Evolutionary conservation across 1,140 invertebrate species (phyloP).

Genomic region (Caenorhabditis elegans): DNA sequence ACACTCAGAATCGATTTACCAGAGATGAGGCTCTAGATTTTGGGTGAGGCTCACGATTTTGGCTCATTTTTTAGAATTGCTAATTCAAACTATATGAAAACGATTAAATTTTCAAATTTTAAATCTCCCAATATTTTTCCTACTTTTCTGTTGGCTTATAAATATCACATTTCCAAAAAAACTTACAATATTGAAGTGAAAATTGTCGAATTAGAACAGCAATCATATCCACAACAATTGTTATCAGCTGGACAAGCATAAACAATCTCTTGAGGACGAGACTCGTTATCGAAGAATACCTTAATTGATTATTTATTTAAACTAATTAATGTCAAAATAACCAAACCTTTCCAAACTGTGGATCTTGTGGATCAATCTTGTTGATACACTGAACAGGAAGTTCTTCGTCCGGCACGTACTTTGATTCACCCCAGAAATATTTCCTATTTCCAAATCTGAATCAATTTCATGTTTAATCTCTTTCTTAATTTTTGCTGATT

Average conservation of each 20-base stretch:
- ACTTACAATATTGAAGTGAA: slow-evolving; percentile 19
- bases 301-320: background rate
- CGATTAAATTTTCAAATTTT: no score
- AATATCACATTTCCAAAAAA: no score
- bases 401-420: slow-evolving; percentile 4
- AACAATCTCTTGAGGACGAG: slow-evolving; percentile 9
- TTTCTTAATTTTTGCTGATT: no score
- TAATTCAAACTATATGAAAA: no score
- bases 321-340: no score
- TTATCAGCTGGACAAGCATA: background rate
- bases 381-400: slow-evolving; percentile 12
- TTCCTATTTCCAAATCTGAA: slow-evolving; percentile 12
- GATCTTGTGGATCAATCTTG: slow-evolving; percentile 7
- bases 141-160: no score
- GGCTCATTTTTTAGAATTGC: no score
- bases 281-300: slow-evolving; percentile 23
- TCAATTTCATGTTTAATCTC: no score
- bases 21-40: no score
- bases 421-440: background rate
- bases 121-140: no score
- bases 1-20: no score
- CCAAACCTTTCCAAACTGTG: background rate
- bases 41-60: no score
- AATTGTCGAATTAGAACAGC: background rate
- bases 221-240: slow-evolving; percentile 22